Conservation (phyloP, 1,140 invertebrate species). For the Diachasma alloeum region DNA sequence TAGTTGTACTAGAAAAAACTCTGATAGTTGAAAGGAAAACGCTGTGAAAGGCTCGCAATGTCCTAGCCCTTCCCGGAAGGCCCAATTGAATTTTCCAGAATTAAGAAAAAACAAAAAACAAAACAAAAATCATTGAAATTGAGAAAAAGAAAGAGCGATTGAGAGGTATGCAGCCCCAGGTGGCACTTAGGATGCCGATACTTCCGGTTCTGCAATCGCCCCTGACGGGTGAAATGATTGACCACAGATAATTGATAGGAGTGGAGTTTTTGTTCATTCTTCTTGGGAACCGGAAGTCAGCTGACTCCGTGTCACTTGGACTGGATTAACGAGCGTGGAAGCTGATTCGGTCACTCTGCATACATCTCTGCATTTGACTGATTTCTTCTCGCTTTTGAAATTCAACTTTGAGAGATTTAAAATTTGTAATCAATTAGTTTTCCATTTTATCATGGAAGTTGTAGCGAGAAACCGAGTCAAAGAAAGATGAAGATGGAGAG, state of each 20-base stretch:
- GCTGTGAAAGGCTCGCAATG: conserved; percentile 45
- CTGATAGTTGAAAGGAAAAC: conserved; percentile 12
- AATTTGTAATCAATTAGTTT: no score
- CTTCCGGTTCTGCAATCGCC: conserved; percentile 40
- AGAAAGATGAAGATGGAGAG: conserved; percentile 38
- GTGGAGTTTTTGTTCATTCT: conserved; percentile 13
- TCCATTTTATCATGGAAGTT: no score
- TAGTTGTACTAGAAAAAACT: conserved; percentile 4
- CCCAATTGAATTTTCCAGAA: conserved; percentile 39
- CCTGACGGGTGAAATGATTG: neutral
- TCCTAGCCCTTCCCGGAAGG: conserved; percentile 32
- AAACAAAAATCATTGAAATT: conserved; percentile 43
- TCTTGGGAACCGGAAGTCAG: conserved; percentile 54
- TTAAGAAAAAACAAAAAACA: conserved; percentile 21
- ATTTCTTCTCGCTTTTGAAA: neutral
- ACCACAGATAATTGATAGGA: neutral
- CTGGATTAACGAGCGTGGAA: conserved; percentile 55
- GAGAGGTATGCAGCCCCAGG: conserved; percentile 65
- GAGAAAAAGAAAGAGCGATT: conserved; percentile 40
- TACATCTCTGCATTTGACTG: conserved; percentile 39
- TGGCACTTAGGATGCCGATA: conserved; percentile 63
- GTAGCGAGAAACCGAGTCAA: conserved; percentile 26
- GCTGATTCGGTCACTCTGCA: conserved; percentile 39
- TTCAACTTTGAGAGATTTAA: neutral
- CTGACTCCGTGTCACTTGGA: conserved; percentile 65